Conservation (phyloP, 2,113 vertebrate genomes). For the Pseudopipra pipra region DNA sequence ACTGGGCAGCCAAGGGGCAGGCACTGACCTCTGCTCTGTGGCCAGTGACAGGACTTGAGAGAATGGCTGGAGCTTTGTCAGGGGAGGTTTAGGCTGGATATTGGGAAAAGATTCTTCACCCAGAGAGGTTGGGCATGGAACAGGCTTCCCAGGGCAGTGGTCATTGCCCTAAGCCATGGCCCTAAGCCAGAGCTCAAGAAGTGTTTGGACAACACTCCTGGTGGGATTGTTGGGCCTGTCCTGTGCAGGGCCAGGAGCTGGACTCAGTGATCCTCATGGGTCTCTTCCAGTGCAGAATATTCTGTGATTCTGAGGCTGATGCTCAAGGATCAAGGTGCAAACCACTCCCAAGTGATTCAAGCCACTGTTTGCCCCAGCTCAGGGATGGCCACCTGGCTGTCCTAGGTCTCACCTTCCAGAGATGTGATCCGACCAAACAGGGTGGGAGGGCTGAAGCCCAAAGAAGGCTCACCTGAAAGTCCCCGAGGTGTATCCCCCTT, state of each 20-base stretch:
- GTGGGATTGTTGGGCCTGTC: neutral
- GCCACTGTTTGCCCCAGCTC: neutral
- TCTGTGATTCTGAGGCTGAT: neutral
- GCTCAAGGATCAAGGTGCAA: neutral
- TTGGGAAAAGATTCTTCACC: neutral
- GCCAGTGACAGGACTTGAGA: neutral
- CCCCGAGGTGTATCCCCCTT: slow-evolving; percentile 92
- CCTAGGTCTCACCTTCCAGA: neutral
- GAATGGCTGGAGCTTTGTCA: neutral
- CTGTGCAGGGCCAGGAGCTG: neutral
- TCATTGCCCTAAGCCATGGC: fast-evolving
- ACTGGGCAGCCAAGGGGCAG: neutral
- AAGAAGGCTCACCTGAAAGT: slow-evolving; percentile 86
- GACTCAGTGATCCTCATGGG: fast-evolving
- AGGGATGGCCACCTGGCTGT: neutral
- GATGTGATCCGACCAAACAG: fast-evolving
- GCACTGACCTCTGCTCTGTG: neutral
- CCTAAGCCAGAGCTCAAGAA: neutral
- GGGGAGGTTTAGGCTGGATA: neutral
- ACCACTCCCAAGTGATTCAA: neutral
- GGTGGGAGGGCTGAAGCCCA: neutral
- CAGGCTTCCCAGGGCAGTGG: neutral
- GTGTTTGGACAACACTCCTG: neutral
- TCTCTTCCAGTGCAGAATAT: neutral
- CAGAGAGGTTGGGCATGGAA: fast-evolving